Percentiles rank a stretch among this genome's conserved stretches.
Conservation (phyloP, 2,113 vertebrate genomes). For the Phycodurus eques region DNA sequence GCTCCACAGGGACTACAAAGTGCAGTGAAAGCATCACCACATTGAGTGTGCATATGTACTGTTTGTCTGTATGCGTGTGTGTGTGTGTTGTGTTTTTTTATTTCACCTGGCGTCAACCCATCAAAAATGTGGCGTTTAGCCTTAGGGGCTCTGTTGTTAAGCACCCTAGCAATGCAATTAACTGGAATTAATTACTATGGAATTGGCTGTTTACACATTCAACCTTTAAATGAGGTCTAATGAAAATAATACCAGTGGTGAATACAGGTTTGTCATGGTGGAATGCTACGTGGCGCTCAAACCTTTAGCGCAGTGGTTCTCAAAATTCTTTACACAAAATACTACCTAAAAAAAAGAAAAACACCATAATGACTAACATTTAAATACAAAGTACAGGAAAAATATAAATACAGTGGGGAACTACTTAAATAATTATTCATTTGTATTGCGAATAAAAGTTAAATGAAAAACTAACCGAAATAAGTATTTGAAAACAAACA, state of each 20-base stretch:
- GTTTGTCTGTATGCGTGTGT: neutral
- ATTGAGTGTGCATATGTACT: neutral
- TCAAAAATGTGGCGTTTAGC: neutral
- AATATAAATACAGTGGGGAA: no score
- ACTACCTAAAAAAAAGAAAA: neutral
- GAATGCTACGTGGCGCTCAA: no score
- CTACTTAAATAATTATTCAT: no score
- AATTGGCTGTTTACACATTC: neutral
- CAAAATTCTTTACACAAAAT: neutral
- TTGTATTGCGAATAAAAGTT: no score
- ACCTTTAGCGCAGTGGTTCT: no score
- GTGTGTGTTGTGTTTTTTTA: neutral
- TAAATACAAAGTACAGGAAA: no score
- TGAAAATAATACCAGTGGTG: neutral
- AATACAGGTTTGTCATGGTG: neutral
- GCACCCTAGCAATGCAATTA: neutral
- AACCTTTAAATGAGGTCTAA: neutral
- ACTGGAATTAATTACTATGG: neutral
- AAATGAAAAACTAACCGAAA: no score
- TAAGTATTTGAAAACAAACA: no score
- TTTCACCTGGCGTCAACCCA: neutral
- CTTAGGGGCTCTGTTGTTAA: neutral
- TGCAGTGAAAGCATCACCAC: neutral
- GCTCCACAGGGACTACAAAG: constrained; percentile 20
- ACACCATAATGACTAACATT: no score